These are phyloP conservation scores for Tenualosa ilisha DNA, from an alignment of 2,797 vertebrate species.

Conservation along the genomic window DNA sequence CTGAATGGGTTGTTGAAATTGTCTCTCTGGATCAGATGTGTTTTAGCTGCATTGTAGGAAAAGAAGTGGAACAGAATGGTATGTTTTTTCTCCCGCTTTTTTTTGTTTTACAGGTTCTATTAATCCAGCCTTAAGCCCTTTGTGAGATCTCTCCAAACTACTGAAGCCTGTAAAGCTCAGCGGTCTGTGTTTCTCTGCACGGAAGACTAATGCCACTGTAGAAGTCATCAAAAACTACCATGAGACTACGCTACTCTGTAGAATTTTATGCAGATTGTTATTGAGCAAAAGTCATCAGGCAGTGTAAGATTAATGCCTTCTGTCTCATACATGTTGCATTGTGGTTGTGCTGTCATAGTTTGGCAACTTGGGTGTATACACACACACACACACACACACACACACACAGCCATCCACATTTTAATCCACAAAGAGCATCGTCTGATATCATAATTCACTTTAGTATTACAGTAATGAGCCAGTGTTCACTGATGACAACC, in stretches of 20 bases:
- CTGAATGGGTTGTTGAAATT: neutral
- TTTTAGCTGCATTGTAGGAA: neutral
- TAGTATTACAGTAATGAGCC: neutral
- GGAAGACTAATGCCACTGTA: neutral
- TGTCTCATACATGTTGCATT: neutral
- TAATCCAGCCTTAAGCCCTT: neutral
- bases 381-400: neutral
- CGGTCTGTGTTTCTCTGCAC: neutral
- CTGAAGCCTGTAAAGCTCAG: neutral
- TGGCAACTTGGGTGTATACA: neutral
- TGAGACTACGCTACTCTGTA: neutral
- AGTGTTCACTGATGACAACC: conserved; percentile 5
- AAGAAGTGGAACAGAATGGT: neutral
- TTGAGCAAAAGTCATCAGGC: neutral
- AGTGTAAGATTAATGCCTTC: neutral
- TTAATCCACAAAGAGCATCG: neutral
- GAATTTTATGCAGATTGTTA: neutral
- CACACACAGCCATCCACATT: neutral
- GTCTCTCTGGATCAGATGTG: neutral
- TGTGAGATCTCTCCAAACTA: neutral
- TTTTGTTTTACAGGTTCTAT: neutral
- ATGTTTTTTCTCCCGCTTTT: neutral
- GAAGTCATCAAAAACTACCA: neutral
- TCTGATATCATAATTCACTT: neutral
- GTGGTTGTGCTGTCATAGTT: neutral